Evolutionary conservation across 2,888 invertebrate genomes (phyloP).

Genomic region (Brachyptera risi): DNA sequence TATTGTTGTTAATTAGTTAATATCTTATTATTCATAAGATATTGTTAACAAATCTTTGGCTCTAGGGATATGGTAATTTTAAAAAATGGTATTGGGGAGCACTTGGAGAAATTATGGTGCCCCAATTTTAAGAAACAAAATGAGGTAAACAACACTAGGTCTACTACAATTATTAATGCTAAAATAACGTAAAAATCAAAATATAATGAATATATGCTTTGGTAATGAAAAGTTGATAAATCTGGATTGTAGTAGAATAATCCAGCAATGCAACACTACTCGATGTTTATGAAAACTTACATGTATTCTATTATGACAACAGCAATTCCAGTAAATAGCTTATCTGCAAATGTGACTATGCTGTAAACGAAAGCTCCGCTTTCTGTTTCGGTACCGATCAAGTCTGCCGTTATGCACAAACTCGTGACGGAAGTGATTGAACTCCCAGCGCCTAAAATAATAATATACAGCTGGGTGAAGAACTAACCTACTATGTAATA

Average conservation of each 20-base stretch:
- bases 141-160: no score
- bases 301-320: conserved; percentile 81
- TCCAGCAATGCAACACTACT: no score
- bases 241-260: no score
- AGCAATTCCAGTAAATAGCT: conserved; percentile 82
- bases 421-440: conserved; percentile 85
- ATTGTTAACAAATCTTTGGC: no score
- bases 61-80: no score
- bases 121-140: no score
- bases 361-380: conserved; percentile 91
- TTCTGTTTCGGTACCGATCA: conserved; percentile 81
- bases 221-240: background rate
- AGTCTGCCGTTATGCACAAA: conserved; percentile 81
- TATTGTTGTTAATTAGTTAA: background rate
- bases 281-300: conserved; percentile 49
- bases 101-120: no score
- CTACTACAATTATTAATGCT: no score
- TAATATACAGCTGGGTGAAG: background rate
- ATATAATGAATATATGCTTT: background rate
- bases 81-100: no score
- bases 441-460: conserved; percentile 62
- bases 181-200: background rate
- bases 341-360: conserved; percentile 89
- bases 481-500: no score
- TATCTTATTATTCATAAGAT: no score